phyloP scores from a whole-genome alignment of 2,113 vertebrate species.

The Calonectris borealis region DNA sequence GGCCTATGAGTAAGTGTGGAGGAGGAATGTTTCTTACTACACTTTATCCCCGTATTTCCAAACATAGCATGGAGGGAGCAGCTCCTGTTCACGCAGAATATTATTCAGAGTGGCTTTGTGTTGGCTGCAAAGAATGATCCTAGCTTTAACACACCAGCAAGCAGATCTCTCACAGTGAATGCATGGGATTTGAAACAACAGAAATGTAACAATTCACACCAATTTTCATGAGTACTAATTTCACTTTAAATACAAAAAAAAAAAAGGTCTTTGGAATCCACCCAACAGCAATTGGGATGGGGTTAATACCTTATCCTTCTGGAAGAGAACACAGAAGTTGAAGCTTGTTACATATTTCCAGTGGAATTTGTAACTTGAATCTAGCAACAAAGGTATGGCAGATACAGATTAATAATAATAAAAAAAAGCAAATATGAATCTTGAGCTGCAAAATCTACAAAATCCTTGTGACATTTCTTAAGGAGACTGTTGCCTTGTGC shows the following conservation, averaged over 20 bases:
- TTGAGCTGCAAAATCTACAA: neutral
- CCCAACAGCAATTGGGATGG: neutral
- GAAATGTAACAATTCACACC: neutral
- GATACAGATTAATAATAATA: neutral
- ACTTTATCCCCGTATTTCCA: neutral
- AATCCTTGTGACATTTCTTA: neutral
- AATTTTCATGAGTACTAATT: neutral
- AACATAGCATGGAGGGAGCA: constrained; percentile 1
- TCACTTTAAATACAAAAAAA: neutral
- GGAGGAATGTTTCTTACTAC: constrained; percentile 40
- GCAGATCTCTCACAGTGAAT: neutral
- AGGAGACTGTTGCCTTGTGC: neutral
- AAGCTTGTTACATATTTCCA: neutral
- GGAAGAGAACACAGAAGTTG: neutral
- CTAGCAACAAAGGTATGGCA: neutral
- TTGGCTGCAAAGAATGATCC: neutral
- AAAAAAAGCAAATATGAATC: neutral
- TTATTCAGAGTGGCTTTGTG: neutral
- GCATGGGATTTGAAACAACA: neutral
- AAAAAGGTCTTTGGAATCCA: neutral
- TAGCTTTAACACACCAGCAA: neutral
- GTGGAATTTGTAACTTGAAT: neutral
- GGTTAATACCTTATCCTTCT: neutral
- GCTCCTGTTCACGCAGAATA: neutral
- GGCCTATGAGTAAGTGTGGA: constrained; percentile 10